Conservation (phyloP, 1,140 invertebrate genomes). For the Zaprionus tsacasi region DNA sequence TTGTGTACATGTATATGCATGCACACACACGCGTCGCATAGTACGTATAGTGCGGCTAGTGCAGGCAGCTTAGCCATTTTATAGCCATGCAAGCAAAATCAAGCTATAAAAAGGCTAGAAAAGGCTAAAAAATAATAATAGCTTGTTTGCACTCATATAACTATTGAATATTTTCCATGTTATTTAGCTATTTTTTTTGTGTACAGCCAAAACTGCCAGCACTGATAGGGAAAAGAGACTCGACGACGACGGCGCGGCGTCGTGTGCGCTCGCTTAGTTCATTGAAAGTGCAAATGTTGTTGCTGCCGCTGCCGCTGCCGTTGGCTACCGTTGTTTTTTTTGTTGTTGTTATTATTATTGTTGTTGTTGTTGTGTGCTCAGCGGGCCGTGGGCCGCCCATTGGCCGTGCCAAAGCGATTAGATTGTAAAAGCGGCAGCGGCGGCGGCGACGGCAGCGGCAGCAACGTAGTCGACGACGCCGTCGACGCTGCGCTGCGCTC, state of each 20-base stretch:
- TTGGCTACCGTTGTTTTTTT: constrained; percentile 7
- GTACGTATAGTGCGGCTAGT: background rate
- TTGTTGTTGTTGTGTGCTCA: constrained; percentile 38
- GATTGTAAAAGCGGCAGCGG: constrained; percentile 58
- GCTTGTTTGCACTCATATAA: too few relatives aligned
- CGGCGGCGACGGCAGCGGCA: background rate
- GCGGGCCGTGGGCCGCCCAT: constrained; percentile 62
- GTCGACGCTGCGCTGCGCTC: constrained; percentile 4
- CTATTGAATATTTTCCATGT: too few relatives aligned
- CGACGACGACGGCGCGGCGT: constrained; percentile 4
- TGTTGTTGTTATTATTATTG: constrained; percentile 11
- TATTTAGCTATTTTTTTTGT: background rate
- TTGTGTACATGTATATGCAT: background rate
- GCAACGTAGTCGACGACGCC: too few relatives aligned
- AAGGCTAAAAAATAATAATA: background rate
- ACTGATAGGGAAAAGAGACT: constrained; percentile 29
- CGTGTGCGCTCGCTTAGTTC: constrained; percentile 32
- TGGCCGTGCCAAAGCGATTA: constrained; percentile 60
- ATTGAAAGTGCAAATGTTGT: constrained; percentile 61
- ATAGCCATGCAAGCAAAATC: background rate
- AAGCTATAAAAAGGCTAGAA: background rate
- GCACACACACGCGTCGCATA: background rate
- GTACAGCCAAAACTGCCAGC: background rate
- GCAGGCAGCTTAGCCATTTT: background rate
- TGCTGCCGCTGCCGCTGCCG: constrained; percentile 21